Evolutionary conservation across 2,113 vertebrate genomes (phyloP), one percentile per base, ranked within the genome.

Genomic region (Gnathonemus longibarbis): DNA sequence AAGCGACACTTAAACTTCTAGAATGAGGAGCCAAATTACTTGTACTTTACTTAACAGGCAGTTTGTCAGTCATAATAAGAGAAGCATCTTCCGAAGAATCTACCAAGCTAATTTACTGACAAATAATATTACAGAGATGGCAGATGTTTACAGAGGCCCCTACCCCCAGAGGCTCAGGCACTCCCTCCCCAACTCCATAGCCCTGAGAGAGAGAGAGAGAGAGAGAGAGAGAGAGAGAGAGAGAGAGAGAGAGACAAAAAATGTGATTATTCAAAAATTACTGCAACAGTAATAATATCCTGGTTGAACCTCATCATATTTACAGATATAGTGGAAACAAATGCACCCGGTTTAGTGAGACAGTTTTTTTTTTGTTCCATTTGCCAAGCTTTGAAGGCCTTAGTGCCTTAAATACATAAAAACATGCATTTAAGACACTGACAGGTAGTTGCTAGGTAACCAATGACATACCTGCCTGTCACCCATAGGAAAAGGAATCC

Each of bases 401-500:
- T 56, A 6, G 52, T 6, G 4, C 52, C 19, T 56, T 56, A 21
- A 21, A 56, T 56, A 5, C 52, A 56, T 21, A n/a, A n/a, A 35
- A 42, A 35, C 6, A 31, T 1, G 53, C 27, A 52, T 52, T 49
- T 87, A 89, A 35, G 27, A 7, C 35, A 62, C 49, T 62, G 80
- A 85, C 1, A 2, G 24, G 39, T 21, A 1, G 21, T 39, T 80
- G 35, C 19, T 24, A 35, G 11, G 7, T 84, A 24, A 84, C 80
- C 56, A 35, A 24, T 52, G 90, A 93, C 17, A n/a, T 93, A 98
- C 97, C 97, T 97, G 91, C 97, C 97, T 1, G 98, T 99, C 93
- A 99, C 97, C 98, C 98, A 99, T 84, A 99, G 97, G 93, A 99
- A 99, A 89, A 99, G 96, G 95, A 98, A 98, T 74, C 98, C 98